Base-by-base conservation (phyloP, 2,113 vertebrate genomes). In the Oxyura jamaicensis region DNA sequence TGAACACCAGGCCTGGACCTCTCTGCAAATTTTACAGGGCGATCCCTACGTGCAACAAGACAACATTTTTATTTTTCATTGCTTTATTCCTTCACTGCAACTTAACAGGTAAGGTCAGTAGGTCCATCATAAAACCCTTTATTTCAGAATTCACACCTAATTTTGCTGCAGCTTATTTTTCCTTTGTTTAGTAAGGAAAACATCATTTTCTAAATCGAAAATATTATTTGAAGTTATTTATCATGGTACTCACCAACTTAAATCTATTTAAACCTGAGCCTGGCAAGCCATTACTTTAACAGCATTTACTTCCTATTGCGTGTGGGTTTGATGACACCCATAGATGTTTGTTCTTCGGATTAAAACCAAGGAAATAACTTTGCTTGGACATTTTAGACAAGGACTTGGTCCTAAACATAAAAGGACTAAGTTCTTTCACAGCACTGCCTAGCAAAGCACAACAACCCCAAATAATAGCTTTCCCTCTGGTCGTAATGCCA, bases 1-100 rank as follows among this genome's bases (percentile, higher is more conserved):
- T 99, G 99, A 76, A 99, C 99, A 17, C 99, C 99, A 35, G 99
- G 99, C 81, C 99, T 98, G 75, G 99, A 99, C 52, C 99, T 98
- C 95, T 99, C 99, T 46, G 98, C 98, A 97, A 99, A 99, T 97
- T 99, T 99, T 44, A 99, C 97, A 44, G 99, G 99, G 39, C 98
- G 98, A 96, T 99, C 99, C 92, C 99, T 99, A 83, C 3, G 8
- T 4, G 62, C 8, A 91, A 91, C 18, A 74, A 87, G 17, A 85
- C 31, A 90, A 8, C 21, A 36, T 29, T 83, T 90, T 83, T 12
- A 65, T 15, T 73, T 68, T 53, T 53, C 13, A 25, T 22, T 42
- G 20, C 63, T 85, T 75, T 42, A 31, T 33, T 41, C 28, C 4
- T 3, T 15, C 44, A 20, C 13, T n/a, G 46, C 55, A 80, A 56